Base-by-base conservation (phyloP, 2,113 vertebrate genomes). In the Scopus umbretta region DNA sequence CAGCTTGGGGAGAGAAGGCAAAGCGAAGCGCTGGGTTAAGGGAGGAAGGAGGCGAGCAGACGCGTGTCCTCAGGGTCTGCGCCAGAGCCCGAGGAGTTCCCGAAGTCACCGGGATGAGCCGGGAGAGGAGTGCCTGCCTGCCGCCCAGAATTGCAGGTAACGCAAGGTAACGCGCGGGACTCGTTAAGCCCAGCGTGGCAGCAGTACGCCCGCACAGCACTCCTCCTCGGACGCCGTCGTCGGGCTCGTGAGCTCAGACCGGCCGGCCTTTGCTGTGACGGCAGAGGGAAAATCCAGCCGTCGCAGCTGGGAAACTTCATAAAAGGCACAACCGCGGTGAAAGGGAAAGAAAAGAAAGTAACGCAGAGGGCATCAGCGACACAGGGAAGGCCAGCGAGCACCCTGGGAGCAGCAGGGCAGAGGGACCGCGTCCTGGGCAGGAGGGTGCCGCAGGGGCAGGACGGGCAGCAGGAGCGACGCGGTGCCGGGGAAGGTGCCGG, bases 201-300 rank as follows among this genome's bases (percentile, higher is more conserved):
- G 58, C 58, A 36, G 58, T 6, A 6, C 2, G n/a, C n/a, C 58
- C 58, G 16, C 9, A 2, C 58, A 43, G 49, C 17, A 6, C 25
- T 13, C 23, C 45, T 19, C 56, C 16, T 30, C 7, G 45, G 43
- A 6, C 3, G 16, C 58, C 2, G 1, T 7, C 32, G 7, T 6
- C 10, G 55, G 16, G 40, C 53, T 18, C 7, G 3, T 6, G 26
- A 17, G 74, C 17, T 6, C 53, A 21, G 72, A 9, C 53, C 8
- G 9, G 32, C 40, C 3, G 10, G 53, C 2, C 3, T 40, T 52
- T 3, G 6, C 32, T 6, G 52, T 2, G 52, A 21, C 7, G 5
- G 72, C 53, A 9, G 40, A 16, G 55, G 55, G 55, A 47, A 22
- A n/a, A 26, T 9, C 52, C 71, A 43, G 71, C 71, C 3, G 1